Percentiles rank a stretch among this genome's conserved stretches.
Conservation (phyloP, 2,797 vertebrate species). For the Clarias pachynema region DNA sequence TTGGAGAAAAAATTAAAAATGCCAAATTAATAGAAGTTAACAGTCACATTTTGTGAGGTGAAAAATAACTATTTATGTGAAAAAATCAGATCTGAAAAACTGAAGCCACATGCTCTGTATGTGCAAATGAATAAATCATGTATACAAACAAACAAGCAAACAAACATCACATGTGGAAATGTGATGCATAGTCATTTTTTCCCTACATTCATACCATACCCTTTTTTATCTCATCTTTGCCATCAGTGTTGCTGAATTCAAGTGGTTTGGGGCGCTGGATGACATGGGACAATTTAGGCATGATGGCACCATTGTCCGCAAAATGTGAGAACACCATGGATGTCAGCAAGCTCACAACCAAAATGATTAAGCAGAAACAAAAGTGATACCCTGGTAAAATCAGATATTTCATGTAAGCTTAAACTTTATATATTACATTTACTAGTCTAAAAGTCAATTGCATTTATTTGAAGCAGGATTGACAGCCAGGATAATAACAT, state of each 20-base stretch:
- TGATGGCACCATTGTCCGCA: background rate
- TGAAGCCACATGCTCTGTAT: background rate
- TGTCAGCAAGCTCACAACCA: slow-evolving; percentile 32
- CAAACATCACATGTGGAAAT: background rate
- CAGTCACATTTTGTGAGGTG: background rate
- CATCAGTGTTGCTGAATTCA: background rate
- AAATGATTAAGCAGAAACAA: slow-evolving; percentile 39
- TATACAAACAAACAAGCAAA: too few species aligned
- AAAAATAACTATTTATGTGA: background rate
- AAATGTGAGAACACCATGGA: slow-evolving; percentile 36
- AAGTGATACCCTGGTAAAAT: slow-evolving; percentile 43
- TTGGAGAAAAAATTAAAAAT: background rate
- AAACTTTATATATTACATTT: background rate
- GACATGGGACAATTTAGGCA: background rate
- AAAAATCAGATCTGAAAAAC: background rate
- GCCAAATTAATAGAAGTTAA: background rate
- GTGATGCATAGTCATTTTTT: background rate
- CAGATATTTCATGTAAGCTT: background rate
- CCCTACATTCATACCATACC: slow-evolving; percentile 14
- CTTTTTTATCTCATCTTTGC: background rate
- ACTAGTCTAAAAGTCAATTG: background rate
- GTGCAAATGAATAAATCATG: background rate
- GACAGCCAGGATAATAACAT: background rate
- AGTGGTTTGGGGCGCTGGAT: background rate
- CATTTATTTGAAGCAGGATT: background rate